A percentile compares a stretch with the other conserved stretches of the same genome.
These are phyloP conservation scores for Blastobasis lacticolella DNA, from an alignment of 2,888 invertebrate genomes.

Conservation along the genomic window DNA sequence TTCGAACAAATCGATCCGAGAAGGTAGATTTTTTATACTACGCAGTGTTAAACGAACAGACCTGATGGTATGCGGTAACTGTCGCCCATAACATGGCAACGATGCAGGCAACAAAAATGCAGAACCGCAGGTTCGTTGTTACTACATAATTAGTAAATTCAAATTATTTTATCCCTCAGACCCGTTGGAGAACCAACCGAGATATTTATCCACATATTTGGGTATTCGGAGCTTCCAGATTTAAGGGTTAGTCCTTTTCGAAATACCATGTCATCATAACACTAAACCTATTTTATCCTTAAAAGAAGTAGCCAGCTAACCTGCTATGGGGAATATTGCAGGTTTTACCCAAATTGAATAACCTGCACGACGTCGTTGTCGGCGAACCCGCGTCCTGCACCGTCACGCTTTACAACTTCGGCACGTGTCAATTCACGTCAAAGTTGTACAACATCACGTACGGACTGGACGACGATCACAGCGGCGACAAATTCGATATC, in stretches of 20 bases:
- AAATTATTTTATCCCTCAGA: slow-evolving; percentile 28
- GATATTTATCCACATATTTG: slow-evolving; percentile 47
- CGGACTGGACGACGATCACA: slow-evolving; percentile 55
- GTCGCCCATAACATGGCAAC: too few relatives aligned
- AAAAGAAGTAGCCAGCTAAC: too few relatives aligned
- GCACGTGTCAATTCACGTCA: slow-evolving; percentile 55
- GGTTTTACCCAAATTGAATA: slow-evolving; percentile 50
- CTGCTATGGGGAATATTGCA: slow-evolving; percentile 17
- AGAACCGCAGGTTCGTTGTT: too few relatives aligned
- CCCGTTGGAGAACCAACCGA: slow-evolving; percentile 59
- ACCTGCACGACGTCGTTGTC: slow-evolving; percentile 54
- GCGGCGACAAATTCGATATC: slow-evolving; percentile 47
- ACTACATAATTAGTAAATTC: not conserved
- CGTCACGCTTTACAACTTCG: slow-evolving; percentile 51
- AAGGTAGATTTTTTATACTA: too few relatives aligned
- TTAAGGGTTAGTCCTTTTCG: slow-evolving; percentile 29
- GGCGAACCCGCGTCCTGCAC: slow-evolving; percentile 32
- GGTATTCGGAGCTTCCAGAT: slow-evolving; percentile 60
- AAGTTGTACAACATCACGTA: slow-evolving; percentile 41
- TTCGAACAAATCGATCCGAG: too few relatives aligned
- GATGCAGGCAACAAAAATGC: too few relatives aligned
- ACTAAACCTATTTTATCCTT: too few relatives aligned
- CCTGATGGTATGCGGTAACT: too few relatives aligned
- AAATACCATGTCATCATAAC: too few relatives aligned
- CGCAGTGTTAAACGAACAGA: too few relatives aligned